Evolutionary conservation across 2,888 invertebrate genomes (phyloP).

Genomic region (Smittia sp.): DNA sequence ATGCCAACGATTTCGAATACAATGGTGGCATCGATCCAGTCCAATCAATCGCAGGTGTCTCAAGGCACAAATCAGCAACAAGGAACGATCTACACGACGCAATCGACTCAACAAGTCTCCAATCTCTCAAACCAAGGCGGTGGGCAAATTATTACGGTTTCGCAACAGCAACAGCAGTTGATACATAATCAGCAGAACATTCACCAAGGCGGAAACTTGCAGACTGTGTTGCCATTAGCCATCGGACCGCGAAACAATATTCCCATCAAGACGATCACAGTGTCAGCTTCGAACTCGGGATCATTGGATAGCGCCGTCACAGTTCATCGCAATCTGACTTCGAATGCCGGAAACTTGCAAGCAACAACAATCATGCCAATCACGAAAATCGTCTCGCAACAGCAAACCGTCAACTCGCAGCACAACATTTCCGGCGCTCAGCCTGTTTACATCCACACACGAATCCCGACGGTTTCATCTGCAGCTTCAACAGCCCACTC

Average conservation of each 20-base stretch:
- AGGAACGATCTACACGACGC: conserved; percentile 15
- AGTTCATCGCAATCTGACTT: not conserved
- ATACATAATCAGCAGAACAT: conserved; percentile 5
- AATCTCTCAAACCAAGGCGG: conserved; percentile 21
- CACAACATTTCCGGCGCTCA: conserved; percentile 42
- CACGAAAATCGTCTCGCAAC: conserved; percentile 51
- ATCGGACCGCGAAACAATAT: conserved; percentile 47
- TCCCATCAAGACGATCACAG: conserved; percentile 35
- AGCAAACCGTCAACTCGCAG: conserved; percentile 44
- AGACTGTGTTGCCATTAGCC: conserved; percentile 51
- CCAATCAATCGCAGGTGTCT: conserved; percentile 14
- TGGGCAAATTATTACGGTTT: conserved; percentile 35
- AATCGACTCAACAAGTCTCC: conserved; percentile 22
- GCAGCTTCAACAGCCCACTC: conserved; percentile 43
- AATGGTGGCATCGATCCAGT: conserved; percentile 33
- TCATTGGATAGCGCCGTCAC: not conserved
- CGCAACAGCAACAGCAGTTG: conserved; percentile 31
- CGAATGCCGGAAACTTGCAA: conserved; percentile 9
- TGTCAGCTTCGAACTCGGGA: conserved; percentile 26
- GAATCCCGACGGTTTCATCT: conserved; percentile 45
- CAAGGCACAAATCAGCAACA: conserved; percentile 15
- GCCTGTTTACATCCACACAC: conserved; percentile 48
- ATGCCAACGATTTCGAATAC: conserved; percentile 29
- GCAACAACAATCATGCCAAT: conserved; percentile 48
- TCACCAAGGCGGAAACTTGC: conserved; percentile 33